Conservation (phyloP, 2,888 invertebrate genomes). For the Pristionchus arcanus region DNA sequence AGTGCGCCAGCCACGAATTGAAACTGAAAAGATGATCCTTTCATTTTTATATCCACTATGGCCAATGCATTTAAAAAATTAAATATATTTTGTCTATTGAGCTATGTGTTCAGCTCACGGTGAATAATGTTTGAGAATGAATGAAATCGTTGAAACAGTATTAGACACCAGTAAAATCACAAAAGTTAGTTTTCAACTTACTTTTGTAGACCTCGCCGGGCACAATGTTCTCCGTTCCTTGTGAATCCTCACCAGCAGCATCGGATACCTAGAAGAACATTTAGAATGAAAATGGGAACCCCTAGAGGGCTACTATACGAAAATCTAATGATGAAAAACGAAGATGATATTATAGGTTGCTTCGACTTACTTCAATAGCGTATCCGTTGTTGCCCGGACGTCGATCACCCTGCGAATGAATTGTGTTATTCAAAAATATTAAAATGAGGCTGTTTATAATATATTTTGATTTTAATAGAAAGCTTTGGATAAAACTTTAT, state of each 20-base stretch:
- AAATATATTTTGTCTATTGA: too few species aligned
- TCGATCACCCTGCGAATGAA: constrained; percentile 61
- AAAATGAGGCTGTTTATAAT: background rate
- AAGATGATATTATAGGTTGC: background rate
- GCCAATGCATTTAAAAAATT: too few species aligned
- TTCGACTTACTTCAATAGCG: constrained; percentile 67
- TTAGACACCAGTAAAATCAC: background rate
- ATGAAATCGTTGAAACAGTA: too few species aligned
- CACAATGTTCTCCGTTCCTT: constrained; percentile 68
- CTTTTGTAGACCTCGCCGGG: constrained; percentile 75
- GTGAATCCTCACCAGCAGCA: constrained; percentile 58
- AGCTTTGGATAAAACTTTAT: too few species aligned
- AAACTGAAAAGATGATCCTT: constrained; percentile 63
- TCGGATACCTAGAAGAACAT: constrained; percentile 59
- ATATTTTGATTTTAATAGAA: background rate
- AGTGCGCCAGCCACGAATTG: constrained; percentile 76
- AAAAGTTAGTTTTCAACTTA: constrained; percentile 39
- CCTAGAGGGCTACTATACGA: too few species aligned
- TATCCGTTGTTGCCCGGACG: constrained; percentile 77
- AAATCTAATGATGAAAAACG: too few species aligned
- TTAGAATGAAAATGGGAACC: too few species aligned
- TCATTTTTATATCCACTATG: too few species aligned
- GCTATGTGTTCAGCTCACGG: too few species aligned
- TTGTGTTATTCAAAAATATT: background rate
- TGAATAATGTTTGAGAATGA: too few species aligned